Evolutionary conservation across 2,113 vertebrate genomes (phyloP).

Genomic region (Takifugu bimaculatus): DNA sequence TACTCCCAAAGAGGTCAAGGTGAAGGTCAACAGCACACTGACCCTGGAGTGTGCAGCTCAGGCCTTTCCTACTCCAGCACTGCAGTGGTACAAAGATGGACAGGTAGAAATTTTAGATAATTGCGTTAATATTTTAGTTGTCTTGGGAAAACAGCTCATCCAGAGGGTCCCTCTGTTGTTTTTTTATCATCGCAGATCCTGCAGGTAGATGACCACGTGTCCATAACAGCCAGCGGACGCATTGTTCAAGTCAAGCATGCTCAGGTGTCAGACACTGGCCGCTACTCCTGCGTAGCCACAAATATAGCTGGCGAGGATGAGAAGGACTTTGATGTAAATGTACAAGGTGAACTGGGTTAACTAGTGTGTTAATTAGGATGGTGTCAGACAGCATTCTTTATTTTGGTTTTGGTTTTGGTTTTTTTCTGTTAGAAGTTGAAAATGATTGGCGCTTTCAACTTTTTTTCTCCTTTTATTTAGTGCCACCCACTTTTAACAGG

Average conservation of each 20-base stretch:
- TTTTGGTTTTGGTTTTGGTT: not conserved
- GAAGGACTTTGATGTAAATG: conserved; percentile 97
- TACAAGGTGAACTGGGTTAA: conserved; percentile 89
- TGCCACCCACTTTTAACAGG: conserved; percentile 89
- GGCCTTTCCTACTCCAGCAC: conserved; percentile 81
- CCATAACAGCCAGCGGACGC: conserved; percentile 78
- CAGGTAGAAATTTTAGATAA: conserved; percentile 71
- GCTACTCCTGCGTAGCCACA: conserved; percentile 91
- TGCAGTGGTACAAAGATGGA: conserved; percentile 96
- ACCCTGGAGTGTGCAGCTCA: conserved; percentile 88
- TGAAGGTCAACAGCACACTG: conserved; percentile 88
- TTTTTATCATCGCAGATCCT: conserved; percentile 75
- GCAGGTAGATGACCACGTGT: conserved; percentile 73
- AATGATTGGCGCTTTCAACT: not conserved
- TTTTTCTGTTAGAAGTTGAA: not conserved
- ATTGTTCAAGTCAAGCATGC: conserved; percentile 84
- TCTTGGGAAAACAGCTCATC: too few relatives aligned
- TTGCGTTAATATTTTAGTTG: not conserved
- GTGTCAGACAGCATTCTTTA: conserved; percentile 10
- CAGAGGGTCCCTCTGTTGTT: too few relatives aligned
- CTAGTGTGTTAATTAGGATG: conserved; percentile 22
- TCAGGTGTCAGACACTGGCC: conserved; percentile 89
- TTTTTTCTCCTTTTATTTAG: conserved; percentile 56
- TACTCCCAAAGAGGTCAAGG: conserved; percentile 89
- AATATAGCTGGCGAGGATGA: conserved; percentile 96